These are phyloP conservation scores for Drosophila nikananu DNA, from an alignment of 1,140 invertebrate species.

Conservation along the genomic window DNA sequence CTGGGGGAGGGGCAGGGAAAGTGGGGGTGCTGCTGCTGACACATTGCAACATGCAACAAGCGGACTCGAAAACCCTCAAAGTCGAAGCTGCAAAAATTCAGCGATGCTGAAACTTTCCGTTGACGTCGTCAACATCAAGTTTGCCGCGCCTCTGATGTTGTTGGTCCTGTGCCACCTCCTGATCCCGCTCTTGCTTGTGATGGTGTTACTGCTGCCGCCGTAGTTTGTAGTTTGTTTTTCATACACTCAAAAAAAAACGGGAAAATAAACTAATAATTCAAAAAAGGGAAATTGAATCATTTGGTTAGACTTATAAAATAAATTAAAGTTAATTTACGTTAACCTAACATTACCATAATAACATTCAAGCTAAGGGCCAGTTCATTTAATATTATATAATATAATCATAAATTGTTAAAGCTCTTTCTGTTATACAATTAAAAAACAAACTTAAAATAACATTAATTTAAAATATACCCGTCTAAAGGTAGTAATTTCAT, in stretches of 20 bases:
- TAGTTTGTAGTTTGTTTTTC: slow-evolving; percentile 4
- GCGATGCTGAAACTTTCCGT: slow-evolving; percentile 66
- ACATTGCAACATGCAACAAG: slow-evolving; percentile 78
- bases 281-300: not conserved
- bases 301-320: not conserved
- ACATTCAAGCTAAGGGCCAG: not conserved
- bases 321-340: accelerated
- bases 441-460: not conserved
- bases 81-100: slow-evolving; percentile 68
- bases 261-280: not conserved
- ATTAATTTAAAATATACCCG: no score
- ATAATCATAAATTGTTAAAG: not conserved
- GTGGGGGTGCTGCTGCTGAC: slow-evolving; percentile 46
- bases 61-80: slow-evolving; percentile 42
- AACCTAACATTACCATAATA: not conserved
- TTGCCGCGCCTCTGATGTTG: slow-evolving; percentile 21
- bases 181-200: slow-evolving; percentile 3
- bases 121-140: slow-evolving; percentile 54
- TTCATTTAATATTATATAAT: not conserved
- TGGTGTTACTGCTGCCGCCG: slow-evolving; percentile 4
- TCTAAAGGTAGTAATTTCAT: not conserved
- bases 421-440: not conserved
- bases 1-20: not conserved
- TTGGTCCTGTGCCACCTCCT: not conserved
- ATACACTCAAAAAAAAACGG: not conserved